Conservation (phyloP, 2,113 vertebrate genomes). For the Otocyon megalotis region DNA sequence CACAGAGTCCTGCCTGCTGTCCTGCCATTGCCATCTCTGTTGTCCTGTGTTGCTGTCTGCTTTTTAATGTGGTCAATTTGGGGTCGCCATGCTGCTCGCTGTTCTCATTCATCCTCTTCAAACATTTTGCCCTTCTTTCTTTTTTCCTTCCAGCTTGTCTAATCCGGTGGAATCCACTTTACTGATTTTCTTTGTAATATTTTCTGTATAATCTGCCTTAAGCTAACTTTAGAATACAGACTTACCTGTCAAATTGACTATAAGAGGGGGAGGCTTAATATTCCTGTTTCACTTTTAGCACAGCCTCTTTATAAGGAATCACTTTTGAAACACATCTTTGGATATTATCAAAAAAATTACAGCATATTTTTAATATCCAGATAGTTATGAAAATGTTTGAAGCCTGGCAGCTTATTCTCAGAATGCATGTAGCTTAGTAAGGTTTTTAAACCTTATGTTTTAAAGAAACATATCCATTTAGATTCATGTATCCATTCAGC, state of each 20-base stretch:
- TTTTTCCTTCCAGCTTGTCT: neutral
- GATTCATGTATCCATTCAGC: neutral
- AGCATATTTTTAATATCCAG: neutral
- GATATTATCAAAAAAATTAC: conserved; percentile 24
- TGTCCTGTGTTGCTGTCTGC: neutral
- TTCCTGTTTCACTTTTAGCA: neutral
- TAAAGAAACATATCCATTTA: neutral
- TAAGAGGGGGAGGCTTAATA: neutral
- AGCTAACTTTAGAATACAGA: neutral
- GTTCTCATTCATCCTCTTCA: neutral
- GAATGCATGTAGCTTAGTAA: neutral
- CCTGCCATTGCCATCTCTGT: neutral
- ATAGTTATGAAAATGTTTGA: conserved; percentile 42
- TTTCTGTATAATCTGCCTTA: neutral
- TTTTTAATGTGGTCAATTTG: neutral
- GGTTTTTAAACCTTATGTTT: neutral
- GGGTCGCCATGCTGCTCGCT: neutral
- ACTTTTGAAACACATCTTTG: neutral
- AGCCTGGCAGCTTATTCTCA: neutral
- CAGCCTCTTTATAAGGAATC: neutral
- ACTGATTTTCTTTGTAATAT: neutral
- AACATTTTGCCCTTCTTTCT: neutral
- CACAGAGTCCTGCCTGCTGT: neutral
- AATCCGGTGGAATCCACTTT: neutral
- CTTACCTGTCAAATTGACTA: neutral